A percentile compares a stretch with the other conserved stretches of the same genome.
phyloP scores from a whole-genome alignment of 1,140 invertebrate genomes.

The Whitmania pigra region DNA sequence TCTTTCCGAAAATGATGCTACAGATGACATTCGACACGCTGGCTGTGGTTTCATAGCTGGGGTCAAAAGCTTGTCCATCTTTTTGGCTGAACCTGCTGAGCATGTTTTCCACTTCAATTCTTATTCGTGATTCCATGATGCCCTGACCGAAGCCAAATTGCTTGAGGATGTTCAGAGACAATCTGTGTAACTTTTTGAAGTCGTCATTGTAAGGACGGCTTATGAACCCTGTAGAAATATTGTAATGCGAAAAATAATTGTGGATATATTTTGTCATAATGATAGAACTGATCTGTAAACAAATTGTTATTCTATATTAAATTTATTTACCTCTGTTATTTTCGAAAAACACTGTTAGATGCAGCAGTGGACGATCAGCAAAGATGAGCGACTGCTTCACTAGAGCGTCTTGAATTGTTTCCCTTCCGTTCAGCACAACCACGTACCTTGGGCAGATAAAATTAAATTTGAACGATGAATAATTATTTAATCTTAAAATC shows the following conservation, averaged over 20 bases:
- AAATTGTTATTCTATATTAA: not conserved
- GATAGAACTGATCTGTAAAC: not conserved
- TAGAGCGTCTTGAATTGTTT: not conserved
- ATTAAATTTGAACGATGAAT: not conserved
- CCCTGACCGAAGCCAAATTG: constrained; percentile 14
- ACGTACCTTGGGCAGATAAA: not conserved
- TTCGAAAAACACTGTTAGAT: not conserved
- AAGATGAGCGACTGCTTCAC: not conserved
- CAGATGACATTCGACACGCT: not conserved
- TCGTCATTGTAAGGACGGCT: not conserved
- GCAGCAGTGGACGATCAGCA: not conserved
- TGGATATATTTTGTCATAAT: not conserved
- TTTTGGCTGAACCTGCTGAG: not conserved
- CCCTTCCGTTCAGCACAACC: not conserved
- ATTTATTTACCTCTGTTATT: not conserved
- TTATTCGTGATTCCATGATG: not conserved
- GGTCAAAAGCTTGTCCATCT: not conserved
- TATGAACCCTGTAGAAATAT: not conserved
- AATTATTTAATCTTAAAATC: too few species aligned
- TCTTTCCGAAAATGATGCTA: not conserved
- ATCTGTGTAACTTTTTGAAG: constrained; percentile 14
- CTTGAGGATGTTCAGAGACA: constrained; percentile 4
- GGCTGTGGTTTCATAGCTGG: not conserved
- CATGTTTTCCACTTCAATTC: not conserved
- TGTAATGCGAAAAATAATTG: not conserved